Evolutionary conservation across 2,113 vertebrate species (phyloP).

Genomic region (Morone saxatilis): DNA sequence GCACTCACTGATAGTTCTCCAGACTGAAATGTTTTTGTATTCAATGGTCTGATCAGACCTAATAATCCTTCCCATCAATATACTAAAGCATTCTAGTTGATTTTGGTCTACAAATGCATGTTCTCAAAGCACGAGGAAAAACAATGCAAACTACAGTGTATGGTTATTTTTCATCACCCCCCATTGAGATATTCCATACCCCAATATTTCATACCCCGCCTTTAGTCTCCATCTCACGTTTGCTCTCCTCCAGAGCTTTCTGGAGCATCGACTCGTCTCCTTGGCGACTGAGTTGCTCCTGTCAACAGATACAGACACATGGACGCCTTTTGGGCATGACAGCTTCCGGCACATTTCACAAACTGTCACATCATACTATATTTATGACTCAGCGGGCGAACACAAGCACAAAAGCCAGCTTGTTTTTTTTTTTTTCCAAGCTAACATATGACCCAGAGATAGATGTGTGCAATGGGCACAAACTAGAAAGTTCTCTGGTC

Average conservation of each 20-base stretch:
- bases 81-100: neutral
- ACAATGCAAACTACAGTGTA: neutral
- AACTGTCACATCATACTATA: slow-evolving; percentile 56
- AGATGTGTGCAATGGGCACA: slow-evolving; percentile 13
- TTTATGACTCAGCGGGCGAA: slow-evolving; percentile 41
- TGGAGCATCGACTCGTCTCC: slow-evolving; percentile 89
- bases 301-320: slow-evolving; percentile 71
- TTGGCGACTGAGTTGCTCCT: slow-evolving; percentile 91
- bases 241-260: slow-evolving; percentile 86
- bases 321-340: slow-evolving; percentile 39
- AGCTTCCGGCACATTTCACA: slow-evolving; percentile 56
- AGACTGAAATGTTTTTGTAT: neutral
- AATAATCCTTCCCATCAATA: slow-evolving; percentile 1
- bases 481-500: slow-evolving; percentile 55
- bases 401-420: slow-evolving; percentile 31
- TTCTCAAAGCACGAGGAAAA: slow-evolving; percentile 3
- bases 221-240: slow-evolving; percentile 82
- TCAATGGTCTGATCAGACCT: neutral
- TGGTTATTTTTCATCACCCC: slow-evolving; percentile 33
- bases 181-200: slow-evolving; percentile 58
- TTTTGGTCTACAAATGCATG: neutral
- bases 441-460: slow-evolving; percentile 16
- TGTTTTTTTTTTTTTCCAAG: slow-evolving; percentile 11
- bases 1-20: neutral
- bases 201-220: slow-evolving; percentile 83